phyloP scores from a whole-genome alignment of 2,797 vertebrate species.

The Trematomus bernacchii region DNA sequence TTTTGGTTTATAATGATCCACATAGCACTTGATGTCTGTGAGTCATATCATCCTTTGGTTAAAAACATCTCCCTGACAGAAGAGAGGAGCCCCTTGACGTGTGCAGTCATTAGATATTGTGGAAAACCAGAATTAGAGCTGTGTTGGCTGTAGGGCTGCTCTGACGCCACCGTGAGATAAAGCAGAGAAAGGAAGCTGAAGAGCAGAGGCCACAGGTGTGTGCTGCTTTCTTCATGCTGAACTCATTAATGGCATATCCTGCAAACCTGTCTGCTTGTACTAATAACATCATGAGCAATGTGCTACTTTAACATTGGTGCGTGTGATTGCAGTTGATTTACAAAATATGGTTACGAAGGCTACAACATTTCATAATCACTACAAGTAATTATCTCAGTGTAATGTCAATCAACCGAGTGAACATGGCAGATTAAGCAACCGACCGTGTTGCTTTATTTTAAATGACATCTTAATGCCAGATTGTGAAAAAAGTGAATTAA shows the following conservation, averaged over 20 bases:
- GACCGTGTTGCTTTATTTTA: conserved; percentile 23
- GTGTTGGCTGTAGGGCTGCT: conserved; percentile 45
- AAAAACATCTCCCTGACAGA: conserved; percentile 32
- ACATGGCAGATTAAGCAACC: conserved; percentile 30
- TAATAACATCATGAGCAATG: conserved; percentile 29
- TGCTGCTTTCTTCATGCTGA: conserved; percentile 47
- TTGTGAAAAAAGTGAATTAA: conserved; percentile 43
- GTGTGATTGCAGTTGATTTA: conserved; percentile 44
- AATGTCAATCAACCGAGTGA: conserved; percentile 25
- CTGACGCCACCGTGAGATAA: conserved; percentile 21
- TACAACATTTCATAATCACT: conserved; percentile 38
- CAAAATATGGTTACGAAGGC: conserved; percentile 47
- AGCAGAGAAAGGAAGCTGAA: conserved; percentile 29
- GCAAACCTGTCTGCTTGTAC: conserved; percentile 16
- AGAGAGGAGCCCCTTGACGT: conserved; percentile 35
- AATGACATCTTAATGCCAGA: conserved; percentile 37
- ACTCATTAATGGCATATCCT: conserved; percentile 55
- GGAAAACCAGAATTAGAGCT: conserved; percentile 24
- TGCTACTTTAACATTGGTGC: conserved; percentile 21
- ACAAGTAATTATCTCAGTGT: conserved; percentile 55
- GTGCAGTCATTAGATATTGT: conserved; percentile 39
- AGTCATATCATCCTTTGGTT: conserved; percentile 42
- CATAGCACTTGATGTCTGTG: conserved; percentile 34
- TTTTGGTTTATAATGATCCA: conserved; percentile 29
- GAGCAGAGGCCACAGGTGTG: conserved; percentile 67